These are phyloP conservation scores for Daubentonia madagascariensis DNA, from an alignment of 2,113 vertebrate genomes.

Conservation along the genomic window DNA sequence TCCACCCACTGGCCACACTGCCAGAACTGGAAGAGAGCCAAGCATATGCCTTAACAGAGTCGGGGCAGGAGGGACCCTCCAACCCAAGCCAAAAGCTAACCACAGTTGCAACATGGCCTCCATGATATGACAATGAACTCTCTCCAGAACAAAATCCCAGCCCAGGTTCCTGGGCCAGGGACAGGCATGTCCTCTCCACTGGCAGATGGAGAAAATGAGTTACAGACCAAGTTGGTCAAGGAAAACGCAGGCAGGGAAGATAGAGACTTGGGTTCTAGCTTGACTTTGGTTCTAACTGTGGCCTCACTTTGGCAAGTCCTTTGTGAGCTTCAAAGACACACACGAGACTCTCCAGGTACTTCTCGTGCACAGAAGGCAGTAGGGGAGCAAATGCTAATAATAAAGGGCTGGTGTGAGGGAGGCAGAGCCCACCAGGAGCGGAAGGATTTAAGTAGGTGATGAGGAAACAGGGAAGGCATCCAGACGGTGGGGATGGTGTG, in stretches of 20 bases:
- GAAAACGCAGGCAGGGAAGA: not conserved
- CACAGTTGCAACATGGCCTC: not conserved
- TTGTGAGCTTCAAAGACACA: not conserved
- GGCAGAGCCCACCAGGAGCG: not conserved
- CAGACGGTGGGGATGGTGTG: not conserved
- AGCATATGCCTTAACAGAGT: not conserved
- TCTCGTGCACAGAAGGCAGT: not conserved
- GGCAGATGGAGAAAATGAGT: not conserved
- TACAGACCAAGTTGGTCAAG: not conserved
- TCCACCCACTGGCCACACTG: constrained; percentile 85
- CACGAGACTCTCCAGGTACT: not conserved
- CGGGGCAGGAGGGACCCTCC: not conserved
- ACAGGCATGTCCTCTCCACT: not conserved
- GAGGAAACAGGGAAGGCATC: not conserved
- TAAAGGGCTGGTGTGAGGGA: not conserved
- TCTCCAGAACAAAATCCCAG: not conserved
- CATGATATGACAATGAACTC: not conserved
- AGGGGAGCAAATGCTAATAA: not conserved
- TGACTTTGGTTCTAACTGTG: not conserved
- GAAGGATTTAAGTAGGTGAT: not conserved
- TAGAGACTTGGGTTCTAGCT: not conserved
- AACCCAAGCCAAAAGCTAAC: not conserved
- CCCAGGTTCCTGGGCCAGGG: not conserved
- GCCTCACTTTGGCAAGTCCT: not conserved
- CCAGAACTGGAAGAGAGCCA: constrained; percentile 83